Conservation (phyloP, 1,140 invertebrate genomes). For the Platyscapa corneri region DNA sequence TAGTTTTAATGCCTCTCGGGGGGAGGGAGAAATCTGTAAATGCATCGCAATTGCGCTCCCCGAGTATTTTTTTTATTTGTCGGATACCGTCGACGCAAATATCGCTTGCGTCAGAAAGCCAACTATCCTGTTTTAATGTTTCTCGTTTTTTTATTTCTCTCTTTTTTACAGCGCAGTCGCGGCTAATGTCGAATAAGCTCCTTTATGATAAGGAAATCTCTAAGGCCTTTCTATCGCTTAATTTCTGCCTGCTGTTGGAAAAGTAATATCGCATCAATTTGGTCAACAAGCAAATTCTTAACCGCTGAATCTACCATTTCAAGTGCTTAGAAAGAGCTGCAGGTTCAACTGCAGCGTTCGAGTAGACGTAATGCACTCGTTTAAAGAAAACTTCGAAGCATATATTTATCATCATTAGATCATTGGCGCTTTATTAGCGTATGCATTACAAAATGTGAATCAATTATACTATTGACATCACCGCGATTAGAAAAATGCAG, state of each 20-base stretch:
- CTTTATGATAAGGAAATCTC: background rate
- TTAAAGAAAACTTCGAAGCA: background rate
- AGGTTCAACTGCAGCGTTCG: background rate
- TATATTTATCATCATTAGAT: constrained; percentile 15
- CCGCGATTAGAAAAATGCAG: background rate
- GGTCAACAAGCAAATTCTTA: background rate
- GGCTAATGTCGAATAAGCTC: background rate
- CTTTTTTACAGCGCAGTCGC: too few species aligned
- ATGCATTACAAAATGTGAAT: background rate
- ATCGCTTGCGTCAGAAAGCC: constrained; percentile 11
- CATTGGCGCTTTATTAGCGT: background rate
- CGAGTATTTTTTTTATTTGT: background rate
- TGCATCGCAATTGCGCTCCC: background rate
- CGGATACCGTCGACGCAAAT: background rate
- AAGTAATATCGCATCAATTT: background rate
- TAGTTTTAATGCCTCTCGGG: background rate
- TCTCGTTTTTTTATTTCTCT: background rate
- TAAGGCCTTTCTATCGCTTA: background rate
- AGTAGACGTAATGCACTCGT: background rate
- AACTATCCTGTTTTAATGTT: background rate
- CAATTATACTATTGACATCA: background rate
- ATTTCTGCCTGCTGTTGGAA: background rate
- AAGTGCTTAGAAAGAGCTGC: background rate
- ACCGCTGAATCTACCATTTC: background rate
- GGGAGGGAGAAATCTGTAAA: background rate